Evolutionary conservation across 2,113 vertebrate species (phyloP).

Genomic region (Stictonetta naevosa): DNA sequence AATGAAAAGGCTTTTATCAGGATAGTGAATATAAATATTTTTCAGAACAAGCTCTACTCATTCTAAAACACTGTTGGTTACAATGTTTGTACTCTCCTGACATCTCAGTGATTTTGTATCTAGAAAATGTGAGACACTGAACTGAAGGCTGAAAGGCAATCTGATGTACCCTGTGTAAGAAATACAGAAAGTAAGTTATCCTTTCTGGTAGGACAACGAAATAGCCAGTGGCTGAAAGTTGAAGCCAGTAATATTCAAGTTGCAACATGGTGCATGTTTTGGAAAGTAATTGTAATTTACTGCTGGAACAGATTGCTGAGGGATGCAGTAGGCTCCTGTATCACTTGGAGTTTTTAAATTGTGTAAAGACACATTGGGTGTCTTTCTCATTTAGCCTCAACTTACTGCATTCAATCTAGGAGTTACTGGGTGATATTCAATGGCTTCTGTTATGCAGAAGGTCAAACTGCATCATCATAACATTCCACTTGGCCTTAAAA

Average conservation of each 20-base stretch:
- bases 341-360: neutral
- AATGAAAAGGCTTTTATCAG: constrained; percentile 23
- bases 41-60: neutral
- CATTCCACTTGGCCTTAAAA: neutral
- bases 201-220: neutral
- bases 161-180: neutral
- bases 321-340: neutral
- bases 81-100: neutral
- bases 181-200: neutral
- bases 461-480: neutral
- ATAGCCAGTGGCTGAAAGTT: neutral
- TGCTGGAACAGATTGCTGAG: neutral
- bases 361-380: neutral
- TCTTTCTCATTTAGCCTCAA: neutral
- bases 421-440: neutral
- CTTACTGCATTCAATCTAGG: neutral
- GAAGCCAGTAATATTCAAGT: neutral
- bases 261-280: neutral
- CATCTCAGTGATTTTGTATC: neutral
- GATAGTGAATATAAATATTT: neutral
- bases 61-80: neutral
- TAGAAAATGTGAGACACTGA: neutral
- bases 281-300: neutral
- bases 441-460: neutral
- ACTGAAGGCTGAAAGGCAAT: neutral